Conservation (phyloP, 2,797 vertebrate species). For the Zenarchopterus dispar region DNA sequence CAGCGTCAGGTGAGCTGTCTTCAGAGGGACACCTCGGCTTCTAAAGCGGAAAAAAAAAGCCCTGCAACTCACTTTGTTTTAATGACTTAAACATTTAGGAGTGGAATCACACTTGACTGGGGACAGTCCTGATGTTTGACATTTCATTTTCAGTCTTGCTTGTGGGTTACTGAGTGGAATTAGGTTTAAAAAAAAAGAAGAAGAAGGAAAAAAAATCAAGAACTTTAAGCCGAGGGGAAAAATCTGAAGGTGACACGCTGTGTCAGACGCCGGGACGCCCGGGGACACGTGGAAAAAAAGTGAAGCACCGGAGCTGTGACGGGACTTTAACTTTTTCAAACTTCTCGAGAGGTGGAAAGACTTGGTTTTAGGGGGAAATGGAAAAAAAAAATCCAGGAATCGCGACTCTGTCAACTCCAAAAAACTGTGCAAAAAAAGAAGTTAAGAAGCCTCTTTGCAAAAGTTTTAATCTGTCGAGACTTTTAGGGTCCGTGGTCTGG, state of each 20-base stretch:
- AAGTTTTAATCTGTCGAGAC: slow-evolving; percentile 44
- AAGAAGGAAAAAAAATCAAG: slow-evolving; percentile 9
- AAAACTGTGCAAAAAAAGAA: slow-evolving; percentile 16
- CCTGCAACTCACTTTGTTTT: slow-evolving; percentile 32
- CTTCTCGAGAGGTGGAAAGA: slow-evolving; percentile 61
- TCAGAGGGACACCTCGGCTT: too few species aligned
- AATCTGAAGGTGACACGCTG: slow-evolving; percentile 52
- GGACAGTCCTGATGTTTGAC: slow-evolving; percentile 57
- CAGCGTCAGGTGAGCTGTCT: slow-evolving; percentile 10
- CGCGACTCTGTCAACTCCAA: slow-evolving; percentile 35
- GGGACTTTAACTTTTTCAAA: slow-evolving; percentile 47
- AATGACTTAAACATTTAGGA: slow-evolving; percentile 50
- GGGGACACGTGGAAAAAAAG: slow-evolving; percentile 72
- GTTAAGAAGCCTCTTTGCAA: slow-evolving; percentile 18
- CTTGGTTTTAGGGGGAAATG: slow-evolving; percentile 17
- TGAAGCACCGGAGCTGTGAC: slow-evolving; percentile 41
- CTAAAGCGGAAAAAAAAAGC: neutral
- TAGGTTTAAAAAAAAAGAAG: slow-evolving; percentile 10
- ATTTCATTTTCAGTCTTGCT: slow-evolving; percentile 61
- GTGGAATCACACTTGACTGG: slow-evolving; percentile 33
- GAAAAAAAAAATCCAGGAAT: slow-evolving; percentile 47
- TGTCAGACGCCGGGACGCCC: slow-evolving; percentile 57
- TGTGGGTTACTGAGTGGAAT: slow-evolving; percentile 36
- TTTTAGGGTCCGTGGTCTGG: slow-evolving; percentile 72
- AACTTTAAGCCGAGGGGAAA: slow-evolving; percentile 10